Conservation (phyloP, 2,797 vertebrate species). For the Pteronotus mesoamericanus region DNA sequence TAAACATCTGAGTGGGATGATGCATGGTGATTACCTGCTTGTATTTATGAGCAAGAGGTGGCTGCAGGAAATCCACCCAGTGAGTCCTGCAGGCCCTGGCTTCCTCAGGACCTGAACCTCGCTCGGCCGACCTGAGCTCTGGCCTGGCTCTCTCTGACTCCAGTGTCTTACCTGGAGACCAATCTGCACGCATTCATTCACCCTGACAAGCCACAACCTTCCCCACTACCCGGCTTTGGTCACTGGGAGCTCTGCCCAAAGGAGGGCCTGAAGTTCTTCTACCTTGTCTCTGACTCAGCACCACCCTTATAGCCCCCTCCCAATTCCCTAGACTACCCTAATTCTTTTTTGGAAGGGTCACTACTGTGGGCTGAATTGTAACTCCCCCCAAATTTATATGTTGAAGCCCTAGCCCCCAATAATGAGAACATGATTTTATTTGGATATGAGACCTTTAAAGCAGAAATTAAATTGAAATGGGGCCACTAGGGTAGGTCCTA, state of each 20-base stretch:
- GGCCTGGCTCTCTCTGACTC: background rate
- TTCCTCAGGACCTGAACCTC: background rate
- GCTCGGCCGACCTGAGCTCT: background rate
- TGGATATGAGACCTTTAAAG: background rate
- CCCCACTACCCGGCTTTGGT: background rate
- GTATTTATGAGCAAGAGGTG: background rate
- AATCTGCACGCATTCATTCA: background rate
- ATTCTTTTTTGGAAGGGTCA: too few relatives aligned
- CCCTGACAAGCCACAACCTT: background rate
- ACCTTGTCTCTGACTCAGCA: background rate
- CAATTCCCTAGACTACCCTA: background rate
- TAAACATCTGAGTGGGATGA: background rate
- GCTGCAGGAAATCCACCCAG: background rate
- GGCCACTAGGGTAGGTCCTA: too few relatives aligned
- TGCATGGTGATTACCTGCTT: rapidly evolving
- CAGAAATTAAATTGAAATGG: background rate
- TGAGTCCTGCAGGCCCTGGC: background rate
- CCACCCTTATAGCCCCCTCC: rapidly evolving
- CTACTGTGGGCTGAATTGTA: background rate
- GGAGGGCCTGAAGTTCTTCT: background rate
- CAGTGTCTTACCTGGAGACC: background rate
- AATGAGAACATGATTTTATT: background rate
- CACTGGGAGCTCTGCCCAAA: background rate
- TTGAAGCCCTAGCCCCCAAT: background rate
- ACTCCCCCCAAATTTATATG: background rate